Evolutionary conservation across 1,140 invertebrate genomes (phyloP).

Genomic region (Protaetia brevitarsis): DNA sequence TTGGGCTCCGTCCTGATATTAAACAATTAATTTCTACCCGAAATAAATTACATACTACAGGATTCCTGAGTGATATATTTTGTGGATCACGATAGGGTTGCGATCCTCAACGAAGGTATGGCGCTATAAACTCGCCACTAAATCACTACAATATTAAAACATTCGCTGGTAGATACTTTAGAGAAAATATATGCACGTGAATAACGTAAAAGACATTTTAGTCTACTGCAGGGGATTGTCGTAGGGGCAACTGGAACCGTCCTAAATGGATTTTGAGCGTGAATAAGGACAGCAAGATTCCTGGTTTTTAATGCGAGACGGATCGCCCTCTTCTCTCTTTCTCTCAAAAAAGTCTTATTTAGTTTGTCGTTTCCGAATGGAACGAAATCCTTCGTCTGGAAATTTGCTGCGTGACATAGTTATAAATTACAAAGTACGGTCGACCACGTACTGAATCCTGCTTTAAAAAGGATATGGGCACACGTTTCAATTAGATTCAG

Average conservation of each 20-base stretch:
- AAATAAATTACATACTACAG: background rate
- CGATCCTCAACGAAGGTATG: background rate
- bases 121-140: background rate
- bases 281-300: background rate
- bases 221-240: background rate
- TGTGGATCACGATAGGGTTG: background rate
- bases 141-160: background rate
- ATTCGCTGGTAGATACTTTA: background rate
- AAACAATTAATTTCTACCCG: background rate
- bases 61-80: constrained; percentile 1
- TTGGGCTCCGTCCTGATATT: background rate
- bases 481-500: background rate
- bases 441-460: background rate
- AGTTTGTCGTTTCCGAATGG: constrained; percentile 15
- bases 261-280: background rate
- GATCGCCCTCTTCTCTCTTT: background rate
- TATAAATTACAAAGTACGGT: constrained; percentile 11
- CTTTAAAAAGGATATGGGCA: background rate
- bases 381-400: background rate
- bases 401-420: constrained; percentile 17
- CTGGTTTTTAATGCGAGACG: background rate
- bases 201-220: background rate
- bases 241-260: background rate
- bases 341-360: constrained; percentile 14
- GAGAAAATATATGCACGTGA: too few species aligned